Evolutionary conservation across 2,888 invertebrate species (phyloP), one percentile per base, ranked within the genome.

Genomic region (Nomada lathburiana): DNA sequence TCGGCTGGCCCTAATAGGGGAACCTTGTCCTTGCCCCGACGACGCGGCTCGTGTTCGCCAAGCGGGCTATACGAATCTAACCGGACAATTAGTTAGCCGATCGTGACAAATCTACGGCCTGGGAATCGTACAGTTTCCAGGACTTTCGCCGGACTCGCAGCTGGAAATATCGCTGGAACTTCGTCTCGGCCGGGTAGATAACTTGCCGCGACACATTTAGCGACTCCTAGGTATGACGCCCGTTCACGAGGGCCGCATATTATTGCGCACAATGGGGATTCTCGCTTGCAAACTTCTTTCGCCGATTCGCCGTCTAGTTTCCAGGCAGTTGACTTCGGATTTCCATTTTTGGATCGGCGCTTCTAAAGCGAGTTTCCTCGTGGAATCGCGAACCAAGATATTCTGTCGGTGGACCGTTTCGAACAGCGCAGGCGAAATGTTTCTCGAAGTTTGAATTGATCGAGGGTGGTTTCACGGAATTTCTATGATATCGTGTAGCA

Each of bases 1-100:
- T 64, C 85, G 80, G 10, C 84, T 84, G 76, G 69, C 84, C 60
- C 89, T 91, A 91, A 91, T 91, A 92, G 91, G 87, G 77, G 87
- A 89, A 89, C 73, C 90, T 83, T 86, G 88, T 88, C 73, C 70
- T 77, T 76, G 55, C 73, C 72, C 44, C 44, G 47, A n/a, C 42
- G 18, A 29, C 29, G 29, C 26, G 59, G 62, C 23, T 29, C 72
- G 26, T 71, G 64, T 42, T 71, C 55, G 57, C 52, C 57, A 29
- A 44, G 47, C 47, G 60, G 59, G 73, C 59, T 77, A 68, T 76
- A 80, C 60, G 52, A 65, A 76, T 76, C 72, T 81, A 29, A 57
- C 71, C 64, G 60, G 75, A 83, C 85, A 82, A 87, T 87, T 76
- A 73, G 80, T 78, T 76, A 80, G 71, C 42, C 44, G 63, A 62